phyloP scores from a whole-genome alignment of 2,888 invertebrate species.

The Netelia melanura region DNA sequence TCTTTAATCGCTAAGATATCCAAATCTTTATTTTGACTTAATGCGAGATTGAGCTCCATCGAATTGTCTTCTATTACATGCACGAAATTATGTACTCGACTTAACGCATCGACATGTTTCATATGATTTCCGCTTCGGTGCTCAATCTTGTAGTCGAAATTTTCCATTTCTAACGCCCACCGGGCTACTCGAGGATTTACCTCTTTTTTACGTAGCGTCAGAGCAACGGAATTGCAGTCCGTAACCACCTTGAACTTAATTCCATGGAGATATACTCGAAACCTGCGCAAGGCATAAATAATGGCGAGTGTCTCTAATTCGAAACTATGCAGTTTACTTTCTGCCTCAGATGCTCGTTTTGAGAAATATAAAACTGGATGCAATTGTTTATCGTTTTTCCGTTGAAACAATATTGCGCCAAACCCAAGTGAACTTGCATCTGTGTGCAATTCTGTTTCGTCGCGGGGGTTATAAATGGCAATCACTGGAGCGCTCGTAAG shows the following conservation, averaged over 20 bases:
- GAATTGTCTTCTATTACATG: constrained; percentile 66
- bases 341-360: constrained; percentile 74
- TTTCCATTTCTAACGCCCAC: constrained; percentile 75
- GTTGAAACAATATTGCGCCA: constrained; percentile 78
- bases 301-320: constrained; percentile 77
- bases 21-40: constrained; percentile 59
- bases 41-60: constrained; percentile 61
- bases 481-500: constrained; percentile 57
- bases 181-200: constrained; percentile 76
- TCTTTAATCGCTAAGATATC: constrained; percentile 54
- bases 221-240: constrained; percentile 19
- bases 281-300: constrained; percentile 72
- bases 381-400: constrained; percentile 71
- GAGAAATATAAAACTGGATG: constrained; percentile 79
- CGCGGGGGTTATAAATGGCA: constrained; percentile 57
- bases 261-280: constrained; percentile 73
- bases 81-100: constrained; percentile 46
- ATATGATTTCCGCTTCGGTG: constrained; percentile 72
- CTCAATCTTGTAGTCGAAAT: constrained; percentile 71
- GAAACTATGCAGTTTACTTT: constrained; percentile 78
- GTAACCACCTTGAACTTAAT: constrained; percentile 38
- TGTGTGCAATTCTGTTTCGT: constrained; percentile 74
- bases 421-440: constrained; percentile 77
- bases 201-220: constrained; percentile 75
- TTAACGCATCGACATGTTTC: constrained; percentile 76